These are phyloP conservation scores for Harpalus rubripes DNA, from an alignment of 2,888 invertebrate genomes.

Conservation along the genomic window DNA sequence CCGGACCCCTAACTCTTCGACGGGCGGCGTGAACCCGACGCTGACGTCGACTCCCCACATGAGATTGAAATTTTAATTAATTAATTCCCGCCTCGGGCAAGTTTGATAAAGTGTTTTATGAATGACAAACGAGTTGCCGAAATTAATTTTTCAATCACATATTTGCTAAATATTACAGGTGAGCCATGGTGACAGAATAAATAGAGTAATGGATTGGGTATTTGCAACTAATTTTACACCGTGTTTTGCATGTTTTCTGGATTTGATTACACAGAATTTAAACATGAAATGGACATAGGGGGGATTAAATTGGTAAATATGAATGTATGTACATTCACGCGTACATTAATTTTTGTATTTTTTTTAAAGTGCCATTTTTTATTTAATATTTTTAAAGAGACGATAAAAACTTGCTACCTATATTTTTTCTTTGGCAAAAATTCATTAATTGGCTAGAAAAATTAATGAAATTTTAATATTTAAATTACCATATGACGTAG, in stretches of 20 bases:
- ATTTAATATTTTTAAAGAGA: too few species aligned
- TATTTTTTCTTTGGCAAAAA: too few species aligned
- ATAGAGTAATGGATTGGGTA: slow-evolving; percentile 7
- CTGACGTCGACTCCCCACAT: slow-evolving; percentile 26
- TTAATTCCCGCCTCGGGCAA: slow-evolving; percentile 62
- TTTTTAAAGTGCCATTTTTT: too few species aligned
- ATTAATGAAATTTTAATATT: too few species aligned
- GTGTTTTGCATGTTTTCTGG: not conserved
- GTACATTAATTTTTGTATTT: too few species aligned
- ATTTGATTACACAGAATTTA: not conserved
- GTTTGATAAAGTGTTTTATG: slow-evolving; percentile 64
- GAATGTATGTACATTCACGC: not conserved
- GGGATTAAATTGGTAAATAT: not conserved
- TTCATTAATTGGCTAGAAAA: too few species aligned
- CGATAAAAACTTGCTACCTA: too few species aligned
- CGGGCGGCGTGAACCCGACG: not conserved
- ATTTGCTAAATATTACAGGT: slow-evolving; percentile 29
- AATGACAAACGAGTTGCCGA: slow-evolving; percentile 62
- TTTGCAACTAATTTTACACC: not conserved
- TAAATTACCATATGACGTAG: too few species aligned
- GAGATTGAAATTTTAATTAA: slow-evolving; percentile 66
- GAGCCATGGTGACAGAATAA: slow-evolving; percentile 1
- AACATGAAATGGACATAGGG: not conserved
- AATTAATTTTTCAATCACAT: slow-evolving; percentile 60
- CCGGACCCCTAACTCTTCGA: not conserved